These are phyloP conservation scores for Shinisaurus crocodilurus DNA, from an alignment of 2,113 vertebrate genomes.

Conservation along the genomic window DNA sequence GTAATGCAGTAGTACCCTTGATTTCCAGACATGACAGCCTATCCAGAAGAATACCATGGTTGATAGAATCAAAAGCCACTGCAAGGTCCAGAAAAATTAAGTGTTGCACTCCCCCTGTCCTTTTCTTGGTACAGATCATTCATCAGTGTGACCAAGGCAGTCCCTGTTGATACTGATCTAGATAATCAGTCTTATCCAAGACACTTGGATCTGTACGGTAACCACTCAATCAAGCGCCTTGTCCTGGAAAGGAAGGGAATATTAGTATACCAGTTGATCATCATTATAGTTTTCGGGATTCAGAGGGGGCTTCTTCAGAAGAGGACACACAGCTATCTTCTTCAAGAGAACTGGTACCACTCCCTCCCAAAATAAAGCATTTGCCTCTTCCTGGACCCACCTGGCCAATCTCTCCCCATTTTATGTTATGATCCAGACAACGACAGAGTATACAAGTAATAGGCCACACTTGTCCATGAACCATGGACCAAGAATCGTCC, in stretches of 20 bases:
- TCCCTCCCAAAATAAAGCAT: no score
- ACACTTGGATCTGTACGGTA: background rate
- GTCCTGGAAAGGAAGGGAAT: background rate
- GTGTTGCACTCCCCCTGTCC: background rate
- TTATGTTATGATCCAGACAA: background rate
- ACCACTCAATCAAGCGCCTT: background rate
- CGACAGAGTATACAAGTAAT: background rate
- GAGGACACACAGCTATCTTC: background rate
- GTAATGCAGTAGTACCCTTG: background rate
- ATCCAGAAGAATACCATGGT: background rate
- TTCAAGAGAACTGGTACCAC: no score
- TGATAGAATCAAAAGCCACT: background rate
- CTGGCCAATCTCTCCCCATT: no score
- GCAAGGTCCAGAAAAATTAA: background rate
- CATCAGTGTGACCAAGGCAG: background rate
- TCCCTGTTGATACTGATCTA: no score
- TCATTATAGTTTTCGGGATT: background rate
- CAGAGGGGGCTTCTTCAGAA: background rate
- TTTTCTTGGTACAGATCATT: background rate
- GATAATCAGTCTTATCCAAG: background rate
- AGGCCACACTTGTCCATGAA: background rate
- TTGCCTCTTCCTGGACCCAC: no score
- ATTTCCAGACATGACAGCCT: background rate
- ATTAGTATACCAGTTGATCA: background rate
- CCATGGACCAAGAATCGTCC: no score